Evolutionary conservation across 2,797 vertebrate species (phyloP).

Genomic region (Streptopelia turtur): DNA sequence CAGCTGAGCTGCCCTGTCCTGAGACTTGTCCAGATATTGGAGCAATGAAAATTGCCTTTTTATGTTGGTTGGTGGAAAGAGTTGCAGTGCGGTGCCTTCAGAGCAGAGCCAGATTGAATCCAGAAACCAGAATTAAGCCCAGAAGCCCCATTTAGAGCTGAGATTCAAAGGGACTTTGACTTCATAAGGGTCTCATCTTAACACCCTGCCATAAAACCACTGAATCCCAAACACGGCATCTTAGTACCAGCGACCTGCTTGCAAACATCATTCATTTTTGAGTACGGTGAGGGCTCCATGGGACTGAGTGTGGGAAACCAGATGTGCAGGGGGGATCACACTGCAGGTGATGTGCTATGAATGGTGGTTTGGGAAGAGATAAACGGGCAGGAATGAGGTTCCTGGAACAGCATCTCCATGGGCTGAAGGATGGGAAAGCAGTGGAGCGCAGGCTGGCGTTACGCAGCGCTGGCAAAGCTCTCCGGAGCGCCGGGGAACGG

Average conservation of each 20-base stretch:
- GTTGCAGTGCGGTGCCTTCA: neutral
- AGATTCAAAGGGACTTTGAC: neutral
- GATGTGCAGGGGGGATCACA: accelerated
- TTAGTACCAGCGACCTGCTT: neutral
- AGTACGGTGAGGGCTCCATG: neutral
- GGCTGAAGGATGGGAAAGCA: neutral
- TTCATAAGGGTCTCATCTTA: neutral
- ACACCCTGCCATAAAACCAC: neutral
- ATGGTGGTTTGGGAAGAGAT: neutral
- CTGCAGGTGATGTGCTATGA: neutral
- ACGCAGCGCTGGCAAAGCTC: neutral
- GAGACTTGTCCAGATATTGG: neutral
- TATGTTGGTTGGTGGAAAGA: neutral
- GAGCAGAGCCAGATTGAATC: neutral
- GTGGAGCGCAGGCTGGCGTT: neutral
- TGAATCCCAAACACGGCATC: neutral
- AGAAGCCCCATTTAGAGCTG: neutral
- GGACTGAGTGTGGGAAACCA: neutral
- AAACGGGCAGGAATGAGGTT: neutral
- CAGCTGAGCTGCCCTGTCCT: neutral
- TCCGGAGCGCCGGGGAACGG: neutral
- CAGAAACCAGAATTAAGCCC: neutral
- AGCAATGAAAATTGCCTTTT: neutral
- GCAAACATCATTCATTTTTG: neutral
- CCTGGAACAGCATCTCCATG: neutral